These are phyloP conservation scores for Meandrusa payeni DNA, from an alignment of 2,888 invertebrate species.

Conservation along the genomic window DNA sequence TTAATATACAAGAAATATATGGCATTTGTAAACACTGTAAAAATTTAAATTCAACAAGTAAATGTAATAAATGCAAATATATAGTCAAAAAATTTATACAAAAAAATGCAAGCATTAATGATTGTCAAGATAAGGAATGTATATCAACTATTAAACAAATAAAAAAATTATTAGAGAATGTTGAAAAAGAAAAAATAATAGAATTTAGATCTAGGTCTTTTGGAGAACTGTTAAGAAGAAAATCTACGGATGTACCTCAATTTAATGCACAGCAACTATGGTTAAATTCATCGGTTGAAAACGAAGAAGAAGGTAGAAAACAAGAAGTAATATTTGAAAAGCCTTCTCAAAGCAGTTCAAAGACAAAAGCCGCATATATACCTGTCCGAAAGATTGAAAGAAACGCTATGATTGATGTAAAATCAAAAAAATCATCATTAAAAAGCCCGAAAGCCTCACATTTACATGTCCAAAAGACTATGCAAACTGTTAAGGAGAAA, in stretches of 20 bases:
- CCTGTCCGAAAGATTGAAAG: too few species aligned
- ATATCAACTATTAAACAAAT: slow-evolving; percentile 33
- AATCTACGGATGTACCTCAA: not conserved
- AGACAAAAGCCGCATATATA: too few species aligned
- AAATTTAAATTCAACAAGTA: slow-evolving; percentile 29
- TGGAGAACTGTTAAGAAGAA: slow-evolving; percentile 5
- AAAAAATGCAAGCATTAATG: not conserved
- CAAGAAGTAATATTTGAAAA: not conserved
- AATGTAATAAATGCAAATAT: slow-evolving; percentile 46
- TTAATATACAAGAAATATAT: slow-evolving; percentile 38
- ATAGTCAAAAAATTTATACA: slow-evolving; percentile 36
- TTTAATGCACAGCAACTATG: not conserved
- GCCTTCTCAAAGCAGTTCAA: too few species aligned
- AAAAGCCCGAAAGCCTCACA: too few species aligned
- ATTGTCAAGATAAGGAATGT: slow-evolving; percentile 26
- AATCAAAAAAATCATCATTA: too few species aligned
- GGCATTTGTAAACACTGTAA: slow-evolving; percentile 46
- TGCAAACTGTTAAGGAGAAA: too few species aligned
- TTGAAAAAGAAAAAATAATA: slow-evolving; percentile 26
- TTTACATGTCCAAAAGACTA: too few species aligned
- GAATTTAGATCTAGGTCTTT: not conserved
- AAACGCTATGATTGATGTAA: too few species aligned
- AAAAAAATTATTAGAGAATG: not conserved
- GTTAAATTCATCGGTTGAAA: too few species aligned
- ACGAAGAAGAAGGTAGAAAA: not conserved